Evolutionary conservation across 2,888 invertebrate genomes (phyloP), one percentile per base, ranked within the genome.

Genomic region (Sthenelais limicola): DNA sequence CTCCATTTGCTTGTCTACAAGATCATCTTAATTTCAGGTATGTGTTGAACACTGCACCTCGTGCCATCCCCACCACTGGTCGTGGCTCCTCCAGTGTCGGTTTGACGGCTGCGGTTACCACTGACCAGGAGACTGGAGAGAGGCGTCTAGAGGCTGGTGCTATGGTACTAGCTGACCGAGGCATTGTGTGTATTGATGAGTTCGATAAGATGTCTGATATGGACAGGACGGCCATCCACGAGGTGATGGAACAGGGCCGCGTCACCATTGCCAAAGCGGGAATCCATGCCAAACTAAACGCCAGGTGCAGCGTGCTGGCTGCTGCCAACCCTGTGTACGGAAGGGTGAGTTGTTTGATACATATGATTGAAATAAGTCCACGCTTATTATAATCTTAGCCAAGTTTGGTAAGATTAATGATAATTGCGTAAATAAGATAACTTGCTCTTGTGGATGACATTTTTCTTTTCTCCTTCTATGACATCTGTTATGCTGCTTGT

Each of bases 281-380:
- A 7, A 98, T 99, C 76, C 98, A 99, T 88, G 97, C 98, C 3
- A 93, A 96, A 70, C 91, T 99, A 75, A 99, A 99, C 89, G 98
- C 98, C 0, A 91, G 99, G 33, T 99, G 98, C 89, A 95, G 96
- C 0, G 99, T 99, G 4, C 89, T 99, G 56, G 98, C 99, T 1
- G 99, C 99, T n/a, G 99, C 99, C 58, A 99, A 99, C 91, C 99
- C 99, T 0, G 98, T 99, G 4, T 98, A 97, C 87, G 97, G 97
- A 79, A 91, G 94, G 86, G 94, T 95, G 88, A 88, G 90, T 73
- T 15, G n/a, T 24, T 43, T n/a, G n/a, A n/a, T n/a, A n/a, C n/a
- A n/a, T n/a, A n/a, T n/a, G n/a, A n/a, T n/a, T n/a, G n/a, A n/a
- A n/a, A n/a, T n/a, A n/a, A n/a, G n/a, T n/a, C n/a, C n/a, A n/a